Base-by-base conservation (phyloP, 2,888 invertebrate species). In the Philereme vetulata region DNA sequence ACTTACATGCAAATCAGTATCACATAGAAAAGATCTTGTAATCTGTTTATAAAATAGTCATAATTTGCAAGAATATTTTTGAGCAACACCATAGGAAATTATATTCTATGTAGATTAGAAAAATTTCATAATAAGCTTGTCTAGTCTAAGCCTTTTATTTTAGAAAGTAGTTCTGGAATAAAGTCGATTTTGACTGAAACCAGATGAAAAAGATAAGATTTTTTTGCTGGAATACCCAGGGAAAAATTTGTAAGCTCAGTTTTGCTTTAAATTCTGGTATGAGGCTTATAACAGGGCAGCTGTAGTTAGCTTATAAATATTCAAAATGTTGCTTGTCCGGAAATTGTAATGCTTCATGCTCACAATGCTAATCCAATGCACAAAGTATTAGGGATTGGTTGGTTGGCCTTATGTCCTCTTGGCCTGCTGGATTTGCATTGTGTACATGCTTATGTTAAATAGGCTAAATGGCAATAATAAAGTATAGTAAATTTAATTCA, bases 51-150 rank as follows among this genome's bases (percentile, higher is more conserved):
- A 62, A 47, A 21, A 6, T 40, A 51, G 44, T 49, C 6, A 43
- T 61, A 56, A 32, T 61, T 62, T 58, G 54, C 54, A 63, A 21
- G 21, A 45, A 64, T 62, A 66, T 55, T 44, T 21, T 44, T 44
- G 21, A 21, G 21, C 7, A 38, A 38, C 6, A 38, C 38, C 8
- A 38, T 21, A 38, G 5, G 1, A 38, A 38, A 38, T 38, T 8
- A 38, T 3, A 38, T 38, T 38, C 8, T 36, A 36, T 21, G 21
- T 21, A 21, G 21, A 21, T 21, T 21, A 21, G 21, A 21, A 21
- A 21, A 21, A 1, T 21, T 21, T 21, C 21, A 21, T 1, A 21
- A 21, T 21, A 21, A 21, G 21, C 21, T 1, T 21, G 21, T 1
- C 21, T 21, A 21, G 21, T 21, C 21, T 21, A 21, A 21, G 21